Evolutionary conservation across 1,140 invertebrate species (phyloP), one percentile per base, ranked within the genome.

Genomic region (Drosophila orena): DNA sequence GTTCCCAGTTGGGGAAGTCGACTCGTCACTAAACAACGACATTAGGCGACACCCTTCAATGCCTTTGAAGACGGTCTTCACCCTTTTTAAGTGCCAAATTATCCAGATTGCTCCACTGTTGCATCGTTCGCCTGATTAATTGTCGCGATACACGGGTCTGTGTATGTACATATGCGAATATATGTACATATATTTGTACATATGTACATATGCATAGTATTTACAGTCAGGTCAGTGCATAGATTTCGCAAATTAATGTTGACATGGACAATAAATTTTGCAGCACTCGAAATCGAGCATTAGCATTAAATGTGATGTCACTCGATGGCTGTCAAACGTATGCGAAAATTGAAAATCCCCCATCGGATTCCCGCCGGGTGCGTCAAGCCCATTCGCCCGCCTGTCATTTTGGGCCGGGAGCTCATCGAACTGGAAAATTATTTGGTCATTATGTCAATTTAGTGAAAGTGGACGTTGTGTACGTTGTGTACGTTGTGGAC

Each of bases 381-480:
- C 38, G 47, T 56, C 65, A 61, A 34, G 20, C 27, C 22, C 46
- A 30, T 53, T 34, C 15, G 22, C 54, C 34, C 15, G 22, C 54
- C 43, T 49, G 40, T 73, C 46, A 53, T 24, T 61, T 35, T 59
- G 40, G 10, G 43, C 43, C 15, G 27, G 55, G 4, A 35, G 42
- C 42, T 46, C 84, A 89, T 68, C 72, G 71, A 89, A 83, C 79
- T 88, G 84, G 83, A 88, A 88, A 88, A 88, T 88, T 88, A 79
- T 89, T 89, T 88, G 83, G 83, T 83, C 83, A 88, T 88, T 89
- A 88, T 89, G 84, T 88, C 83, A 89, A 88, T 83, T 88, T 79
- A 81, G 84, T 72, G 75, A 74, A 76, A 60, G 35, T 17, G 17
- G 17, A 17, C 57, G 60, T 58, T 50, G 42, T 56, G 61, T 27